A percentile compares a stretch with the other conserved stretches of the same genome.
phyloP scores from a whole-genome alignment of 2,888 invertebrate genomes.

The Metopia argyrocephala region DNA sequence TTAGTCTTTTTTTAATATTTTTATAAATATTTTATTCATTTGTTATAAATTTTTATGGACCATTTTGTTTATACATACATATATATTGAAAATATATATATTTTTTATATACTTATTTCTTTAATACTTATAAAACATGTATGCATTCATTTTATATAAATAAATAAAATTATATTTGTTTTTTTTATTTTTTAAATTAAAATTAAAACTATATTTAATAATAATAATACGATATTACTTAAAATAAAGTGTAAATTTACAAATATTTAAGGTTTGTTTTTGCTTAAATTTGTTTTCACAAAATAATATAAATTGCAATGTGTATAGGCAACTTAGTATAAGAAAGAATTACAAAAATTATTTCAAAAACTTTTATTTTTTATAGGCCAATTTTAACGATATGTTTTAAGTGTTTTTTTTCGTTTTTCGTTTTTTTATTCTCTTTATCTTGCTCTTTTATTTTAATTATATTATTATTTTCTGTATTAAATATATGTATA shows the following conservation, averaged over 20 bases:
- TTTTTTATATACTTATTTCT: neutral
- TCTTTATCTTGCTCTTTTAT: neutral
- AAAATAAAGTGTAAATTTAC: neutral
- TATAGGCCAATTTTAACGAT: constrained; percentile 59
- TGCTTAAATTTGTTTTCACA: neutral
- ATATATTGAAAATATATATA: neutral
- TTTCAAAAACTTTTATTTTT: neutral
- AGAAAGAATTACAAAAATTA: constrained; percentile 7
- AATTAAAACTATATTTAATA: neutral
- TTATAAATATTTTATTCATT: no score
- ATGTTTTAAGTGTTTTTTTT: constrained; percentile 49
- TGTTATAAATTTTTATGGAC: constrained; percentile 25
- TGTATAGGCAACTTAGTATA: constrained; percentile 31
- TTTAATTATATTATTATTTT: constrained; percentile 12
- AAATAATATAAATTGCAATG: constrained; percentile 13
- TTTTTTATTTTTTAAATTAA: neutral
- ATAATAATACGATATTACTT: neutral
- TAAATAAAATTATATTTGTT: neutral
- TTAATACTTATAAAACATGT: neutral
- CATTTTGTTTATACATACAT: constrained; percentile 18
- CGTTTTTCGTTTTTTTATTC: neutral
- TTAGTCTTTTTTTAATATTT: neutral
- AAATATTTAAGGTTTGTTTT: neutral
- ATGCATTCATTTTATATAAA: no score
- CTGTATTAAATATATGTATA: neutral